These are phyloP conservation scores for Phengaris alcon DNA, from an alignment of 2,888 invertebrate species.

Conservation along the genomic window DNA sequence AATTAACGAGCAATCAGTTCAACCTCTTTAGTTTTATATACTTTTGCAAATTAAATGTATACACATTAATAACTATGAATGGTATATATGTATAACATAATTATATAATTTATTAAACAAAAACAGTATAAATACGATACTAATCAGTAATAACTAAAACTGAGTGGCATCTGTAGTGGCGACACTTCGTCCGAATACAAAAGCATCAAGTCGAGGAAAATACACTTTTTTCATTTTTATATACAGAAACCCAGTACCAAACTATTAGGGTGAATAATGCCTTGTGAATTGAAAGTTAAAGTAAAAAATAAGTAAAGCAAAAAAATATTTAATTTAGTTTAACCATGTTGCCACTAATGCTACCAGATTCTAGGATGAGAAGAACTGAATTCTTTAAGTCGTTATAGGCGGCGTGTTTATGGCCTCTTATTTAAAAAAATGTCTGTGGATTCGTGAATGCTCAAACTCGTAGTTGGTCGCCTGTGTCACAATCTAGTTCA, in stretches of 20 bases:
- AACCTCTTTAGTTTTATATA: background rate
- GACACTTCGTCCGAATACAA: constrained; percentile 25
- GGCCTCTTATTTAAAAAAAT: background rate
- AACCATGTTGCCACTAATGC: background rate
- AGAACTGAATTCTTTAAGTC: background rate
- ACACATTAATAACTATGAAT: constrained; percentile 5
- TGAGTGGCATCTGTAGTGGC: constrained; percentile 29
- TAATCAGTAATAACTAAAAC: constrained; percentile 21
- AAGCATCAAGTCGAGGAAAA: background rate
- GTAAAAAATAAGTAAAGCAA: background rate
- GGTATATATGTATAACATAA: background rate
- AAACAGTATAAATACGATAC: constrained; percentile 6
- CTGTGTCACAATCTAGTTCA: too few relatives aligned
- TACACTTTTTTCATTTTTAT: background rate
- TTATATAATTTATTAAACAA: background rate
- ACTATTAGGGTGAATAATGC: background rate
- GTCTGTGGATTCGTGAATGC: background rate
- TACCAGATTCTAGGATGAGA: background rate
- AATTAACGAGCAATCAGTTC: background rate
- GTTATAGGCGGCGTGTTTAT: background rate
- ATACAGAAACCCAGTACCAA: background rate
- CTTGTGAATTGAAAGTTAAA: background rate
- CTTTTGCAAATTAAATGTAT: background rate
- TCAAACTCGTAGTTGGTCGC: background rate
- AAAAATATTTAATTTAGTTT: background rate